Percentiles rank a stretch among this genome's conserved stretches.
phyloP scores from a whole-genome alignment of 2,888 invertebrate species.

The Thymelicus sylvestris region DNA sequence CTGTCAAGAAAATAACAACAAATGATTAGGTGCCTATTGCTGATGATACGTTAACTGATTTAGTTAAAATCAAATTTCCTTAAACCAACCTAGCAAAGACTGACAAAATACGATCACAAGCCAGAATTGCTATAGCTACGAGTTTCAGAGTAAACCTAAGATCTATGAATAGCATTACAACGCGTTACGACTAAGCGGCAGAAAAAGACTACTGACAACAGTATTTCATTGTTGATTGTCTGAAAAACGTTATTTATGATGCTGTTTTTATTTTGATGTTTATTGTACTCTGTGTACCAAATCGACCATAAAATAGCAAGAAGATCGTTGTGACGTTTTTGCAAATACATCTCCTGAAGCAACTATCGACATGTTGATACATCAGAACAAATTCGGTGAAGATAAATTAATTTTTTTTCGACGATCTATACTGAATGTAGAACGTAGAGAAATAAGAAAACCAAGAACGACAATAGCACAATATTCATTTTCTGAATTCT shows the following conservation, averaged over 20 bases:
- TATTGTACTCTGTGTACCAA: slow-evolving; percentile 22
- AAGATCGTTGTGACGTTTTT: slow-evolving; percentile 3
- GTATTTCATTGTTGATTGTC: slow-evolving; percentile 18
- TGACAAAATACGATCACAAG: background rate
- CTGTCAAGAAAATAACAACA: background rate
- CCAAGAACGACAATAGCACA: background rate
- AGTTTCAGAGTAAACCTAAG: background rate
- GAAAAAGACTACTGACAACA: slow-evolving; percentile 24
- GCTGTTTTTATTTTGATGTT: slow-evolving; percentile 22
- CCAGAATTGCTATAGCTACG: slow-evolving; percentile 2
- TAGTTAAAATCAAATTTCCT: background rate
- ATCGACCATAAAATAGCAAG: slow-evolving; percentile 23
- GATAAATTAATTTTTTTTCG: no score
- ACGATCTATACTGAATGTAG: slow-evolving; percentile 1
- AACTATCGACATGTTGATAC: background rate
- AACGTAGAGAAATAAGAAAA: slow-evolving; percentile 1
- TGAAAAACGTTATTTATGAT: slow-evolving; percentile 19
- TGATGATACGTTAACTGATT: background rate
- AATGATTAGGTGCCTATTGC: background rate
- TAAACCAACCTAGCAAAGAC: background rate
- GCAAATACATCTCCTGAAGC: background rate
- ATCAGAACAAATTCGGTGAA: background rate
- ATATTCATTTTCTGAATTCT: background rate
- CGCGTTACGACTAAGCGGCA: slow-evolving; percentile 13
- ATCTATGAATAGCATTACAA: slow-evolving; percentile 18